phyloP scores from a whole-genome alignment of 2,888 invertebrate genomes.

The Aplocera efformata region DNA sequence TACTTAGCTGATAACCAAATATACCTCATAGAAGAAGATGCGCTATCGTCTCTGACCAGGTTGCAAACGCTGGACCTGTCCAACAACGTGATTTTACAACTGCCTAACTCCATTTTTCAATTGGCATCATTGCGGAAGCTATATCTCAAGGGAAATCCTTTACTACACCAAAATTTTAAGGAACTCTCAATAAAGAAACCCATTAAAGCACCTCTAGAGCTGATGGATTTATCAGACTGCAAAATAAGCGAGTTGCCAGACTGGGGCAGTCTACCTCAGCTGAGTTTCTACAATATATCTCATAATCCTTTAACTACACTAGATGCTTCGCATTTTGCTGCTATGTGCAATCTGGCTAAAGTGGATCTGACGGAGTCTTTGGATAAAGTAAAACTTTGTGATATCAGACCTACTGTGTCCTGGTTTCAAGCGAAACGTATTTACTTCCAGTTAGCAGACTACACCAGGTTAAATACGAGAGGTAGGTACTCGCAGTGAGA shows the following conservation, averaged over 20 bases:
- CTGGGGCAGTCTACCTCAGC: constrained; percentile 80
- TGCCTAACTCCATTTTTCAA: constrained; percentile 76
- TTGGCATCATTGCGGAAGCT: constrained; percentile 82
- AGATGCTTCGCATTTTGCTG: constrained; percentile 76
- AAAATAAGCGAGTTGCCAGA: constrained; percentile 79
- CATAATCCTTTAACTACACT: constrained; percentile 74
- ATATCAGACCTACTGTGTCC: constrained; percentile 47
- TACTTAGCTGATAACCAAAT: constrained; percentile 82
- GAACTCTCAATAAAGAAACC: constrained; percentile 69
- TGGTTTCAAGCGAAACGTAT: constrained; percentile 63
- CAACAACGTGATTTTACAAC: constrained; percentile 70
- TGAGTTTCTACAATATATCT: constrained; percentile 83
- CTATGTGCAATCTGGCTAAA: constrained; percentile 81
- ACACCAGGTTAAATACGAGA: constrained; percentile 55
- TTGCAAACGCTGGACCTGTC: constrained; percentile 80
- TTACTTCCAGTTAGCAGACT: constrained; percentile 58
- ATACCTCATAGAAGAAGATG: constrained; percentile 73
- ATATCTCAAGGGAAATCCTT: constrained; percentile 77
- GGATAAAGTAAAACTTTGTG: constrained; percentile 49
- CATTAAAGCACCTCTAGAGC: constrained; percentile 78
- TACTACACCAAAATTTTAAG: constrained; percentile 60
- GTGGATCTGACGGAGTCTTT: constrained; percentile 75
- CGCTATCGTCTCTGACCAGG: constrained; percentile 68
- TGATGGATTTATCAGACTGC: constrained; percentile 82
- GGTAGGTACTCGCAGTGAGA: constrained; percentile 39